These are phyloP conservation scores for Plebejus melissa DNA, from an alignment of 2,888 invertebrate genomes.

Conservation along the genomic window DNA sequence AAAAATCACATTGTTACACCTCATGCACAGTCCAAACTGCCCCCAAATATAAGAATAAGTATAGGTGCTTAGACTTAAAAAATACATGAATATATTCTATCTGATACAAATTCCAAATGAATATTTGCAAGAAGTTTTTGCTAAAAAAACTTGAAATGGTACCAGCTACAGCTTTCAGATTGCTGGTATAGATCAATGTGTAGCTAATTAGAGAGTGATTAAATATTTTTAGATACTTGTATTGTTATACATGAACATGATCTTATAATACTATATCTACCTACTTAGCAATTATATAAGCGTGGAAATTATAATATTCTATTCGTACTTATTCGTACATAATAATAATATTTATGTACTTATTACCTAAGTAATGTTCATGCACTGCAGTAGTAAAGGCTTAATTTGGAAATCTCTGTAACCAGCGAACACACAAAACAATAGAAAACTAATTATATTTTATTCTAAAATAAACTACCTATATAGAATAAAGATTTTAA, in stretches of 20 bases:
- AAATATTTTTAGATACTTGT: slow-evolving; percentile 1
- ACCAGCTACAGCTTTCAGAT: not conserved
- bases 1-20: not conserved
- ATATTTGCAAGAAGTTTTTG: not conserved
- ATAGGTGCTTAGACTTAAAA: too few species aligned
- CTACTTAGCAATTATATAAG: not conserved
- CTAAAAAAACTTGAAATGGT: not conserved
- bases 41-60: not conserved
- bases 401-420: too few species aligned
- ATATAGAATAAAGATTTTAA: too few species aligned
- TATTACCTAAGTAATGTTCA: too few species aligned
- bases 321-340: not conserved
- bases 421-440: too few species aligned
- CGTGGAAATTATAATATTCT: not conserved
- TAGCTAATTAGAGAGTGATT: not conserved
- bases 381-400: too few species aligned
- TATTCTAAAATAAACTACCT: too few species aligned
- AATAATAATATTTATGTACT: too few species aligned
- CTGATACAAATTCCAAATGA: not conserved
- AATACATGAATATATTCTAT: not conserved
- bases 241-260: not conserved
- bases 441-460: too few species aligned
- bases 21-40: not conserved
- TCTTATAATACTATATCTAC: not conserved
- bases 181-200: not conserved